Percentiles rank a stretch among this genome's conserved stretches.
phyloP scores from a whole-genome alignment of 2,113 vertebrate species.

The Aptenodytes forsteri region DNA sequence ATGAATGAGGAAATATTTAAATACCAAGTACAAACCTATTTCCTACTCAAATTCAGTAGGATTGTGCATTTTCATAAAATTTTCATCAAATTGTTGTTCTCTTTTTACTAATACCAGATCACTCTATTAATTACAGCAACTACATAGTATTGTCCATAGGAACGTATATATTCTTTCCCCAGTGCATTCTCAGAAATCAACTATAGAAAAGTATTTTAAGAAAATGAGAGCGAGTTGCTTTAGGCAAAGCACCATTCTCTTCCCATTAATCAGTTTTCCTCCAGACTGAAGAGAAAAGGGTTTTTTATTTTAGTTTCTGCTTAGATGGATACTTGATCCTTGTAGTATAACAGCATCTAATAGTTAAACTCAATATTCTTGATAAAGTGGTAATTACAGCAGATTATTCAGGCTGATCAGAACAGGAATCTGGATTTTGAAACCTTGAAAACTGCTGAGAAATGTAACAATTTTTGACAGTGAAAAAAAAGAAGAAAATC shows the following conservation, averaged over 20 bases:
- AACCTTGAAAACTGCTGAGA: not conserved
- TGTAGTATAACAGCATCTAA: not conserved
- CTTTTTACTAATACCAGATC: not conserved
- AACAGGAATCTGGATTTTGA: not conserved
- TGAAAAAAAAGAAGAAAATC: not conserved
- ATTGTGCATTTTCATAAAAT: not conserved
- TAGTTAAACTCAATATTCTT: not conserved
- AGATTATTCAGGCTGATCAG: not conserved
- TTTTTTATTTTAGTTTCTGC: not conserved
- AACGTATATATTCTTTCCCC: not conserved
- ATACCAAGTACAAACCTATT: not conserved
- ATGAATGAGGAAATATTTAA: not conserved
- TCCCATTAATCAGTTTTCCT: not conserved
- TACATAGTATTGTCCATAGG: not conserved
- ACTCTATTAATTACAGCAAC: not conserved
- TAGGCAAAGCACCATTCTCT: not conserved
- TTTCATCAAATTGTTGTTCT: not conserved
- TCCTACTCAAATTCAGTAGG: not conserved
- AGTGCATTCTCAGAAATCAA: not conserved
- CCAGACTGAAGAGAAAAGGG: not conserved
- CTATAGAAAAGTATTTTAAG: not conserved
- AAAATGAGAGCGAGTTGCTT: not conserved
- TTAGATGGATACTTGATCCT: not conserved
- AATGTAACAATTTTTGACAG: not conserved
- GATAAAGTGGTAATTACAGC: not conserved